Evolutionary conservation across 2,113 vertebrate genomes (phyloP).

Genomic region (Sylvia atricapilla): DNA sequence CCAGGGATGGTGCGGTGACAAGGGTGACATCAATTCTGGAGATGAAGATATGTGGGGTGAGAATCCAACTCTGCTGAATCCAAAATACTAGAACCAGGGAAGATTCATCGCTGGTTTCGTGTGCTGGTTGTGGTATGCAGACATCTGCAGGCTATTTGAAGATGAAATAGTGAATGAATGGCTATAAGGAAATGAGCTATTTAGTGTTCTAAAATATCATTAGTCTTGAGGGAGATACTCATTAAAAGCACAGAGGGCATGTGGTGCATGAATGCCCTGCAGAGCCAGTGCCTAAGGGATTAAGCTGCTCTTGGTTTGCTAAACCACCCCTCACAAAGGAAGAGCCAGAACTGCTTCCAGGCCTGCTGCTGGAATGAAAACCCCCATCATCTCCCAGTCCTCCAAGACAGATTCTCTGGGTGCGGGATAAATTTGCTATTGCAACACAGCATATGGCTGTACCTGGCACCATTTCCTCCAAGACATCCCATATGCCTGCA

Average conservation of each 20-base stretch:
- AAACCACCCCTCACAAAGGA: not conserved
- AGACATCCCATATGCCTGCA: slow-evolving; percentile 21
- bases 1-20: not conserved
- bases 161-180: not conserved
- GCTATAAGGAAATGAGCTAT: not conserved
- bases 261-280: not conserved
- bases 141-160: not conserved
- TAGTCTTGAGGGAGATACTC: not conserved
- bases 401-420: not conserved
- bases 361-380: not conserved
- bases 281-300: not conserved
- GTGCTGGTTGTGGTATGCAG: not conserved
- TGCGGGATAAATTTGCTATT: not conserved
- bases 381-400: not conserved
- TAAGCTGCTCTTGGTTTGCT: not conserved
- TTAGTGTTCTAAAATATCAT: not conserved
- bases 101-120: not conserved
- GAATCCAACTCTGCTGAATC: not conserved
- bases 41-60: not conserved
- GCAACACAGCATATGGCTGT: not conserved
- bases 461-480: slow-evolving; percentile 18
- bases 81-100: not conserved
- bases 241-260: not conserved
- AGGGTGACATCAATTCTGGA: not conserved
- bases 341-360: not conserved